A percentile compares a stretch with the other conserved stretches of the same genome.
These are phyloP conservation scores for Falco concolor DNA, from an alignment of 2,797 vertebrate genomes.

Conservation along the genomic window DNA sequence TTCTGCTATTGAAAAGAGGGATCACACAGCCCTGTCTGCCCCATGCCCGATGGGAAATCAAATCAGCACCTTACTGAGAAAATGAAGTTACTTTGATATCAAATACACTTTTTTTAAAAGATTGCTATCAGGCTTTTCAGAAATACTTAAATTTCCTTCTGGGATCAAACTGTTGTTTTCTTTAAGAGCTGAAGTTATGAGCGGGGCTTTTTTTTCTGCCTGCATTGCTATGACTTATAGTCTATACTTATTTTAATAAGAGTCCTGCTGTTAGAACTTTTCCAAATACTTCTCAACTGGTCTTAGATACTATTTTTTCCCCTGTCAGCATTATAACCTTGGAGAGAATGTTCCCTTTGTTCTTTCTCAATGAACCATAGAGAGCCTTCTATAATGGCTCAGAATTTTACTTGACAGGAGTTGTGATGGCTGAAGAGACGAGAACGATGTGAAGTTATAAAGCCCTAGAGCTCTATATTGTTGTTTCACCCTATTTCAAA, in stretches of 20 bases:
- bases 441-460: neutral
- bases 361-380: conserved; percentile 57
- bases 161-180: conserved; percentile 18
- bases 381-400: conserved; percentile 46
- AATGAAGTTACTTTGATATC: neutral
- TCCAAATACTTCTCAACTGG: conserved; percentile 9
- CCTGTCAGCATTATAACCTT: conserved; percentile 18
- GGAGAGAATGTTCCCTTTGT: conserved; percentile 60
- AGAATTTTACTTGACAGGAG: conserved; percentile 33
- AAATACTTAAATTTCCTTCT: conserved; percentile 8
- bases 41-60: conserved; percentile 10
- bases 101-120: conserved; percentile 28
- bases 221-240: conserved; percentile 27
- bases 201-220: neutral
- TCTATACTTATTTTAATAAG: conserved; percentile 32
- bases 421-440: conserved; percentile 31
- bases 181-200: conserved; percentile 4
- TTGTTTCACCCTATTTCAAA: neutral
- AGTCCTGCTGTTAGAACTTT: conserved; percentile 49
- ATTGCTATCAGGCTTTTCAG: conserved; percentile 24
- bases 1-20: neutral
- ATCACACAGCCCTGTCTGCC: neutral
- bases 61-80: neutral
- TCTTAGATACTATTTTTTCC: neutral
- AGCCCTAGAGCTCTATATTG: neutral